Base-by-base conservation (phyloP, 2,797 vertebrate species). In the Octomys mimax region DNA sequence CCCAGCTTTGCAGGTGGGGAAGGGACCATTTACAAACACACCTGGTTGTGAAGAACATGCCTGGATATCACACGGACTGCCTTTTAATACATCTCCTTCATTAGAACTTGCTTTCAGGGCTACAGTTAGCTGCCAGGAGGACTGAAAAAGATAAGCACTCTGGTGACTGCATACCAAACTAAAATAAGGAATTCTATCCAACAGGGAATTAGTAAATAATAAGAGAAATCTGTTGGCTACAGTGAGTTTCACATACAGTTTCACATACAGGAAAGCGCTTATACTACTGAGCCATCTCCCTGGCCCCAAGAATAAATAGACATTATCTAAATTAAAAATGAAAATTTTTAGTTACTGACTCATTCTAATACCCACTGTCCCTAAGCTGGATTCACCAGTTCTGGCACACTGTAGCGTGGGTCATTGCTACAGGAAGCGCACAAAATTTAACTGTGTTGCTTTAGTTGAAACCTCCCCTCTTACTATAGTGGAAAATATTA, bases 171-270 rank as follows among this genome's bases (percentile, higher is more conserved):
- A 0, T 10, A 26, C 52, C 54, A 77, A 46, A 49, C 77, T 78
- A 87, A 61, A 86, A 80, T 42, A 83, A 95, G 83, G 36, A 77
- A 68, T 57, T 92, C 31, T 68, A 0, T 70, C 11, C 52, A 85
- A 84, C 42, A 82, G 70, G 4, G 5, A 49, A 84, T 70, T 26
- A 61, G 31, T 18, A 68, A 18, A 52, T n/a, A 39, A 26, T 79
- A 39, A 49, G 19, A 89, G 79, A 91, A 88, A 95, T 4, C 52
- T 73, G 57, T 66, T n/a, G 46, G 62, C 1, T n/a, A 0, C 14
- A 66, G 8, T 86, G 57, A 87, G n/a, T 70, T 39, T 62, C 92
- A 21, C 2, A 59, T n/a, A 79, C 88, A 2, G 4, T 79, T 36
- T 59, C 26, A 79, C n/a, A n/a, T n/a, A n/a, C 39, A 39, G 39